Evolutionary conservation across 2,113 vertebrate species (phyloP).

Genomic region (Orycteropus afer): DNA sequence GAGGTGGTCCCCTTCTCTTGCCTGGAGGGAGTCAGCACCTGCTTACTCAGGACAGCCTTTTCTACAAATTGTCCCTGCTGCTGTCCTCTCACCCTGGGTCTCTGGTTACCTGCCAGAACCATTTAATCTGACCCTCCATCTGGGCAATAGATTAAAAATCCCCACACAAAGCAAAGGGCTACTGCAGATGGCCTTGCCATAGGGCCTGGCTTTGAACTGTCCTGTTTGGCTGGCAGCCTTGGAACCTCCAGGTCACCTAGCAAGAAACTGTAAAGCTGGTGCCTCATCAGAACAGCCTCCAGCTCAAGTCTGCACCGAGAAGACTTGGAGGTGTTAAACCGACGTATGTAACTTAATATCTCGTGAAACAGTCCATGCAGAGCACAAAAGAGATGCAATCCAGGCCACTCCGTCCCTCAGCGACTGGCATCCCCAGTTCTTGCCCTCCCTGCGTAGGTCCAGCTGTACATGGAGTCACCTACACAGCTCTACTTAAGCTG

Average conservation of each 20-base stretch:
- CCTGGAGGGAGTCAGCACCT: background rate
- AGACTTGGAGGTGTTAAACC: background rate
- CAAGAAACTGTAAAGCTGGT: conserved; percentile 85
- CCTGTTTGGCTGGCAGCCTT: background rate
- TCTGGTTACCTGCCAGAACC: conserved; percentile 43
- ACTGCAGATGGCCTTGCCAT: background rate
- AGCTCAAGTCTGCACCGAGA: background rate
- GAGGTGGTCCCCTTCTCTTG: background rate
- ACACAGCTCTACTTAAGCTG: too few relatives aligned
- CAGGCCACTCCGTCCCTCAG: rapidly evolving
- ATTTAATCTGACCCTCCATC: conserved; percentile 45
- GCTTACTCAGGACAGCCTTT: conserved; percentile 12
- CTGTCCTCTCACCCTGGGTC: background rate
- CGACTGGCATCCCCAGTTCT: background rate
- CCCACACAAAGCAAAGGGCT: background rate
- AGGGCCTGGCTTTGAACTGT: background rate
- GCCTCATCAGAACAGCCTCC: background rate
- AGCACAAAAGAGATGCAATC: background rate
- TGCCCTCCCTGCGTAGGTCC: too few relatives aligned
- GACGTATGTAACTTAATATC: background rate
- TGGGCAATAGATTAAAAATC: conserved; percentile 49
- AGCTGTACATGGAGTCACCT: background rate
- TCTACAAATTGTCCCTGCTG: background rate
- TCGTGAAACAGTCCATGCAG: rapidly evolving
- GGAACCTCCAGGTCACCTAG: conserved; percentile 58